A percentile compares a stretch with the other conserved stretches of the same genome.
Conservation (phyloP, 2,113 vertebrate species). For the Rhea pennata region DNA sequence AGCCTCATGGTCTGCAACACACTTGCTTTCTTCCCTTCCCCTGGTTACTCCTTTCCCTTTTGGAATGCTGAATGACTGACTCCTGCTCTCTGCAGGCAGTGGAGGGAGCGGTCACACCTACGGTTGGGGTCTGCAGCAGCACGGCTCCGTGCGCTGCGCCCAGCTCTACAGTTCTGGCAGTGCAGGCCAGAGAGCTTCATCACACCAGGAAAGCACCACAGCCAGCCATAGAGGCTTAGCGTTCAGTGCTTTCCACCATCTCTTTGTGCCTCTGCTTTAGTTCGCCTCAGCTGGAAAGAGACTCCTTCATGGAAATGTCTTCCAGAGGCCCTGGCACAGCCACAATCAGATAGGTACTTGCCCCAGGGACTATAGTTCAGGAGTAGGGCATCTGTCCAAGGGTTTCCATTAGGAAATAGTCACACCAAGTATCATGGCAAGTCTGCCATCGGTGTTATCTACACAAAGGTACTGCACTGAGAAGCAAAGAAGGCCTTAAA, state of each 20-base stretch:
- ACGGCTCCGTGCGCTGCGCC: background rate
- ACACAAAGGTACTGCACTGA: background rate
- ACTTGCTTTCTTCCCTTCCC: fast-evolving
- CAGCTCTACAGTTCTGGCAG: background rate
- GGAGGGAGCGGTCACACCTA: background rate
- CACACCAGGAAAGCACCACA: background rate
- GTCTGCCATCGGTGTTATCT: background rate
- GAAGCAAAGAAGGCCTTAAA: background rate
- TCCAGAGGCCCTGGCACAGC: background rate
- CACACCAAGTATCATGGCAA: background rate
- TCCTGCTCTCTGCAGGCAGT: background rate
- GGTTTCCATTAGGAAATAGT: background rate
- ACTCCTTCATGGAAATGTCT: background rate
- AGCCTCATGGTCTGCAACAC: background rate
- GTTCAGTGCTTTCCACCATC: background rate
- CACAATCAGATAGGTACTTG: background rate
- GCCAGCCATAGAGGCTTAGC: fast-evolving
- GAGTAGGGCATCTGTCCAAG: background rate
- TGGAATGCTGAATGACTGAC: background rate
- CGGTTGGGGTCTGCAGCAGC: background rate
- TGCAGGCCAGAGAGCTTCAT: background rate
- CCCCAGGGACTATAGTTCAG: background rate
- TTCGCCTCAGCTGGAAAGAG: background rate
- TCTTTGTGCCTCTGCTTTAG: background rate
- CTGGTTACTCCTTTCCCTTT: fast-evolving